A percentile compares a stretch with the other conserved stretches of the same genome.
Evolutionary conservation across 1,140 invertebrate species (phyloP).

Genomic region (Onthophagus taurus): DNA sequence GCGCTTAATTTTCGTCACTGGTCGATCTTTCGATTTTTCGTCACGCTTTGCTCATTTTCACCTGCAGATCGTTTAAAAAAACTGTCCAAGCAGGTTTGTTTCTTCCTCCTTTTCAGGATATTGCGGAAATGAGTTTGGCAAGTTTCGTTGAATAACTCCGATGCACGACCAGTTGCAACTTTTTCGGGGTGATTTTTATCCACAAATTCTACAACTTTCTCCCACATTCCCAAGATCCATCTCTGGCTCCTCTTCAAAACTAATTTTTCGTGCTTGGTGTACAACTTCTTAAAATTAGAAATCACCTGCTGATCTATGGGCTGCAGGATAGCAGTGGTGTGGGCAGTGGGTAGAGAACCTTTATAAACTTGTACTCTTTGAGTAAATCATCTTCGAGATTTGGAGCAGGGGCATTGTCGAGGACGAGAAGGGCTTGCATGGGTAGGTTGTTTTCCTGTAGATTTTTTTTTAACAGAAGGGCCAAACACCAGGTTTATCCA

Average conservation of each 20-base stretch:
- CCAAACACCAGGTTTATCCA: constrained; percentile 28
- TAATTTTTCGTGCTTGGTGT: constrained; percentile 21
- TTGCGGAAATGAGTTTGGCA: constrained; percentile 26
- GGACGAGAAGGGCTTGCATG: constrained; percentile 28
- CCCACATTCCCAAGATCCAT: constrained; percentile 18
- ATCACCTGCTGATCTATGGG: constrained; percentile 38
- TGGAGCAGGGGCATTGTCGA: constrained; percentile 33
- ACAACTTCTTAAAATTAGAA: constrained; percentile 24
- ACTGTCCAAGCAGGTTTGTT: constrained; percentile 19
- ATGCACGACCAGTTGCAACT: constrained; percentile 22
- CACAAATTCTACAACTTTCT: constrained; percentile 15
- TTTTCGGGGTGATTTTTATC: constrained; percentile 21
- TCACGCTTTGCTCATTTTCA: too few relatives aligned
- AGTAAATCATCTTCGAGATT: constrained; percentile 24
- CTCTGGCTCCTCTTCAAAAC: constrained; percentile 17
- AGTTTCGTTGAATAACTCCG: constrained; percentile 22
- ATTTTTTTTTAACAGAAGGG: constrained; percentile 31
- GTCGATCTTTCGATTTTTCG: constrained; percentile 16
- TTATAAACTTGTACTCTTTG: constrained; percentile 26
- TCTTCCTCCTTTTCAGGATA: constrained; percentile 25
- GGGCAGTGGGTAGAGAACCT: constrained; percentile 15
- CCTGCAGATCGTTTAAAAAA: constrained; percentile 15
- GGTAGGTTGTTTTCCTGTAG: constrained; percentile 29
- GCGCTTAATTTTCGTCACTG: constrained; percentile 15
- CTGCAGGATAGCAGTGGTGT: constrained; percentile 30